Conservation (phyloP, 2,888 invertebrate species). For the Erpobdella octoculata region DNA sequence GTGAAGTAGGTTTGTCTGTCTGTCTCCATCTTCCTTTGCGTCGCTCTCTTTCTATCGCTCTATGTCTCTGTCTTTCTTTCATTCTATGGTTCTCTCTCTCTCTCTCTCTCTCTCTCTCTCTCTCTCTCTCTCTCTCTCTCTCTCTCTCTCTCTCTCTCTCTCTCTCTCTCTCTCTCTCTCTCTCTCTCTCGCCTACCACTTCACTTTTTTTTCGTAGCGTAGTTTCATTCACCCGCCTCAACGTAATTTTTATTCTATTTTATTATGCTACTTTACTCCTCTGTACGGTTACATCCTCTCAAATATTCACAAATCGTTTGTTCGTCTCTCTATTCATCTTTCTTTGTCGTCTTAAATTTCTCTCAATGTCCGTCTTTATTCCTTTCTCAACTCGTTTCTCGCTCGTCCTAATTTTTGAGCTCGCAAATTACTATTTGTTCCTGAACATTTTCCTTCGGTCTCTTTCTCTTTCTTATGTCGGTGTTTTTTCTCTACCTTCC, state of each 20-base stretch:
- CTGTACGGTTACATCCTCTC: background rate
- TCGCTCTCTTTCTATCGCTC: background rate
- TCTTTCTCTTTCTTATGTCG: no score
- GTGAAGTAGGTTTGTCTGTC: background rate
- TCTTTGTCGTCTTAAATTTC: background rate
- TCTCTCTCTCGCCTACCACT: no score
- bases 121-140: slow-evolving; percentile 22
- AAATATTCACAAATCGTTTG: background rate
- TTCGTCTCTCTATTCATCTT: background rate
- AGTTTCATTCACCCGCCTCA: background rate
- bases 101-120: slow-evolving; percentile 22
- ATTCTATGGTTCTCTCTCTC: background rate
- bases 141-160: slow-evolving; percentile 1
- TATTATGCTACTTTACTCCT: background rate
- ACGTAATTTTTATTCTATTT: background rate
- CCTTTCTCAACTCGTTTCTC: no score
- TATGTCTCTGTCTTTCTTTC: background rate
- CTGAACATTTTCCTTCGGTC: no score
- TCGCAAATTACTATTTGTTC: no score
- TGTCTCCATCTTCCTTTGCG: background rate
- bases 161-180: background rate
- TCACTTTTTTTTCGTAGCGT: no score
- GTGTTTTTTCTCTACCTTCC: no score
- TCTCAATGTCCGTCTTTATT: background rate
- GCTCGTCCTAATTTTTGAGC: no score